Conservation (phyloP, 2,797 vertebrate species). For the Betta splendens region DNA sequence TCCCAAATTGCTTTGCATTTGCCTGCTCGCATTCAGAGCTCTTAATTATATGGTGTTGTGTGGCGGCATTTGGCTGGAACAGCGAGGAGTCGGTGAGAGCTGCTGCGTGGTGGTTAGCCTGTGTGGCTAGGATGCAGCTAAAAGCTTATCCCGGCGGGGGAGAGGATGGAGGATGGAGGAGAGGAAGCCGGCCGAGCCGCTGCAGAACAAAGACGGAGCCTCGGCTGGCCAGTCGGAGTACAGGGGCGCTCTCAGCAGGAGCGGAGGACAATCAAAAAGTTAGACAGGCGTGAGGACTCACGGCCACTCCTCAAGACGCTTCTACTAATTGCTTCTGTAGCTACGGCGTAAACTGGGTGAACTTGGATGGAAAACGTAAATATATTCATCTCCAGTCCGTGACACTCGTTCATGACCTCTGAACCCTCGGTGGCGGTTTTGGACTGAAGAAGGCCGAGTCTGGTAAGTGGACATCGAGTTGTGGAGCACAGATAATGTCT, state of each 20-base stretch:
- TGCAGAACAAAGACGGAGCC: conserved; percentile 44
- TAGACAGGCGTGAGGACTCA: background rate
- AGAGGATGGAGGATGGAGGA: conserved; percentile 26
- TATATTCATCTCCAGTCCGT: background rate
- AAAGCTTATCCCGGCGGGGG: conserved; percentile 67
- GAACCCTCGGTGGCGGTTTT: background rate
- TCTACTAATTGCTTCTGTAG: background rate
- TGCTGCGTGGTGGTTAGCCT: conserved; percentile 49
- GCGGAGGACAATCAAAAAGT: conserved; percentile 8
- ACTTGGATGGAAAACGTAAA: background rate
- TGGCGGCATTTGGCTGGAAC: conserved; percentile 69
- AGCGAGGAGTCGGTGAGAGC: conserved; percentile 57
- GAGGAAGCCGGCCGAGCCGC: conserved; percentile 14
- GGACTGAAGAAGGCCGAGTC: background rate
- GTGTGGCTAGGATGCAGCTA: conserved; percentile 56
- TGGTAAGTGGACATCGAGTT: background rate
- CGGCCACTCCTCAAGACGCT: no score
- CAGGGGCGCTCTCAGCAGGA: conserved; percentile 11
- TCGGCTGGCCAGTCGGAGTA: conserved; percentile 19
- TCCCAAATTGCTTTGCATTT: conserved; percentile 69
- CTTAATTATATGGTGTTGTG: conserved; percentile 68
- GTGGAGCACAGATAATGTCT: background rate
- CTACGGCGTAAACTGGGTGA: background rate
- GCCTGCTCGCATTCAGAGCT: conserved; percentile 50
- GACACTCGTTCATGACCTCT: conserved; percentile 1